Base-by-base conservation (phyloP, 1,140 invertebrate species). In the Venustaconcha ellipsiformis region DNA sequence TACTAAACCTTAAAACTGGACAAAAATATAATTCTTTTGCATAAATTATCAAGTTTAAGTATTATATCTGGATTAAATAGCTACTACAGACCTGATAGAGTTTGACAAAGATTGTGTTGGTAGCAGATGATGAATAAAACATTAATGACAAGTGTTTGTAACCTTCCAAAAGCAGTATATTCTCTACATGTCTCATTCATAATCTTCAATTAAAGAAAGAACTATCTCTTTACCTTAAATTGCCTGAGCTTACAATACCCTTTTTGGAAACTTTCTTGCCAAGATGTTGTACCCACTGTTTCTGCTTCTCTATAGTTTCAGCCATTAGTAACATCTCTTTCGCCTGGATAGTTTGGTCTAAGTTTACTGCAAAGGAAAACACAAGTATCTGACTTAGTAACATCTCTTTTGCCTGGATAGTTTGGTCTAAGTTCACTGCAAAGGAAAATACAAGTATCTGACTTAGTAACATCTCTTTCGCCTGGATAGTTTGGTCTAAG, bases 241-340 rank as follows among this genome's bases (percentile, higher is more conserved):
- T 87, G 79, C 83, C 83, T 74, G 86, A 84, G 72, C 82, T 84
- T 66, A 84, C 81, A 17, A 88, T 87, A 26, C 97, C 97, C 90
- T 95, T 94, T 88, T 97, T 96, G 90, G 97, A 94, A 85, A 99
- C 96, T 90, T 96, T 96, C 86, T 96, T 96, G 73, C 94, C 94
- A 26, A 99, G 92, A 80, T 96, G 93, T 66, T 94, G 92, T 58
- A 99, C 96, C 97, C 97, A 99, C 80, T 93, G 92, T 85, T 97
- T 95, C 89, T 99, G 97, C 74, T 98, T 96, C 59, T 96, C 95
- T 30, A 93, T 92, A 75, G 93, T 94, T 57, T 93, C 90, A 26
- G 97, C 96, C 80, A 99, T 91, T 72, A 99, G 91, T 64, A 99
- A 91, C 84, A 99, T 91, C 90, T 99, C 97, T 87, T 97, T 95